These are phyloP conservation scores for Eptesicus fuscus DNA, from an alignment of 2,113 vertebrate species.

Conservation along the genomic window DNA sequence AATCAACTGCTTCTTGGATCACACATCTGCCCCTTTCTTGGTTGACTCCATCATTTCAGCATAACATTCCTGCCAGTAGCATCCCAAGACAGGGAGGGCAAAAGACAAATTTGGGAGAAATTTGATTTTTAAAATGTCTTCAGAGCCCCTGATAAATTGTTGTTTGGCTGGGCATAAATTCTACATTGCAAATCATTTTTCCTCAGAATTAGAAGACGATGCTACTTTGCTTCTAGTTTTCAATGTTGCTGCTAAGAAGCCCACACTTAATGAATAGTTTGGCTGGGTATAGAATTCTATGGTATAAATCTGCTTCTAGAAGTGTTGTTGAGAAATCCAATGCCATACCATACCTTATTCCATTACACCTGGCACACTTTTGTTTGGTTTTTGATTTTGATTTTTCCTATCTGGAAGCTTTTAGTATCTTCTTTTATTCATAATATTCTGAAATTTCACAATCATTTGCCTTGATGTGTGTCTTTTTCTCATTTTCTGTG, in stretches of 20 bases:
- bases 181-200: background rate
- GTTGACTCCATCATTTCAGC: background rate
- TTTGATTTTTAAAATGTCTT: background rate
- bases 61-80: background rate
- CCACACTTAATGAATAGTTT: background rate
- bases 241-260: background rate
- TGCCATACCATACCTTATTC: background rate
- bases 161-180: background rate
- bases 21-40: background rate
- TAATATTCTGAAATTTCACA: conserved; percentile 30
- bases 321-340: background rate
- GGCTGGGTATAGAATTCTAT: conserved; percentile 51
- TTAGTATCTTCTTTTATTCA: conserved; percentile 5
- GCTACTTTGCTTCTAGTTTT: background rate
- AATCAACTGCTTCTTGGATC: background rate
- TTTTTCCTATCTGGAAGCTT: conserved; percentile 26
- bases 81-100: background rate
- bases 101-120: background rate
- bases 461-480: conserved; percentile 13
- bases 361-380: background rate
- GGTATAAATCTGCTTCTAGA: background rate
- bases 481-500: conserved; percentile 16
- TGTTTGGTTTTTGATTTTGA: background rate
- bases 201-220: background rate
- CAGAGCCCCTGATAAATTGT: background rate